Conservation (phyloP, 2,797 vertebrate genomes). For the Cercopithecus neglectus region DNA sequence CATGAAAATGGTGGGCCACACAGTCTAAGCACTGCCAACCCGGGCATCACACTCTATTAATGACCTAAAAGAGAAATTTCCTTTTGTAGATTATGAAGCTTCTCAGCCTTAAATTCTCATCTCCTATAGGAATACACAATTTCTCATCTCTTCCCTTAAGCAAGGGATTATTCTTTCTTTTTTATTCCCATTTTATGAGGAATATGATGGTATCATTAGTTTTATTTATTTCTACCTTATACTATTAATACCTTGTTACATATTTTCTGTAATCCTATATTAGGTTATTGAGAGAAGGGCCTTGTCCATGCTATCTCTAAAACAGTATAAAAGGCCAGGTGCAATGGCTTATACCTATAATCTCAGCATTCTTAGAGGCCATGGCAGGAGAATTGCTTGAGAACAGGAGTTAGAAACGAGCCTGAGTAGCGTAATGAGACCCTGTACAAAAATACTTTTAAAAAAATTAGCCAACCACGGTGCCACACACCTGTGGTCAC, state of each 20-base stretch:
- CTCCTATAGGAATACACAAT: neutral
- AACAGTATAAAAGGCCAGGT: neutral
- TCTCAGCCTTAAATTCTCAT: neutral
- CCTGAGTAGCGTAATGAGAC: too few species aligned
- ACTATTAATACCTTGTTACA: neutral
- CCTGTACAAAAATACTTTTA: too few species aligned
- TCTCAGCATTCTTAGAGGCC: too few species aligned
- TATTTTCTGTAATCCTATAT: neutral
- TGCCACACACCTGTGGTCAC: too few species aligned
- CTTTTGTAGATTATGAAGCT: neutral
- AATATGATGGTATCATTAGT: neutral
- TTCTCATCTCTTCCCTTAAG: neutral
- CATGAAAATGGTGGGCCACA: rapidly evolving
- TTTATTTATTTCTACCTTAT: neutral
- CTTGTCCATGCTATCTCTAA: neutral
- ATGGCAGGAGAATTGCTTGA: too few species aligned
- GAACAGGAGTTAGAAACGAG: too few species aligned
- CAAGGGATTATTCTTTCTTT: neutral
- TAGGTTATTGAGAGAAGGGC: neutral
- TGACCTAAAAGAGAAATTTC: neutral
- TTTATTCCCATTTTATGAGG: neutral
- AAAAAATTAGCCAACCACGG: too few species aligned
- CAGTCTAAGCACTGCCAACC: rapidly evolving
- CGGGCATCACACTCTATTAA: rapidly evolving
- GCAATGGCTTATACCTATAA: too few species aligned